phyloP scores from a whole-genome alignment of 2,797 vertebrate genomes.

The Falco peregrinus region DNA sequence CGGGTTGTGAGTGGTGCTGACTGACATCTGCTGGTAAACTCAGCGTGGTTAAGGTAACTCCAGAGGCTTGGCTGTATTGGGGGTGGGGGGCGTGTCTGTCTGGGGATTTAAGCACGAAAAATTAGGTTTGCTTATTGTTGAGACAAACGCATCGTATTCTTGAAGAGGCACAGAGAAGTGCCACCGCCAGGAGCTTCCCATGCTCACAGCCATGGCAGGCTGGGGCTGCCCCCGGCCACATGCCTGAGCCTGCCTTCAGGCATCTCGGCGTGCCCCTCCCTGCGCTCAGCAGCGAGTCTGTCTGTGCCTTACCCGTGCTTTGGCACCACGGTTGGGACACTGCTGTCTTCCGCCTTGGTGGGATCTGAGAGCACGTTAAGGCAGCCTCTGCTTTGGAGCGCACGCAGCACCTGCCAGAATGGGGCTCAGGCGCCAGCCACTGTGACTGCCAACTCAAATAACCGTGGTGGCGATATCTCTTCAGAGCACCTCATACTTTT shows the following conservation, averaged over 20 bases:
- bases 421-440: not conserved
- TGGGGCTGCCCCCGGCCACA: not conserved
- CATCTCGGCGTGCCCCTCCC: not conserved
- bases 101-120: not conserved
- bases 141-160: not conserved
- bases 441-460: not conserved
- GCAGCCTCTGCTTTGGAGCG: not conserved
- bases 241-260: not conserved
- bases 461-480: not conserved
- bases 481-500: not conserved
- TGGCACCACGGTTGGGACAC: not conserved
- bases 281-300: too few species aligned
- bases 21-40: conserved; percentile 6
- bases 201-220: rapidly evolving
- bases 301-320: not conserved
- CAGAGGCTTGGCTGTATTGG: not conserved
- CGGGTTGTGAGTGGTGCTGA: not conserved
- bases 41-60: not conserved
- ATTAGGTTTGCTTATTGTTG: not conserved
- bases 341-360: not conserved
- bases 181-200: not conserved
- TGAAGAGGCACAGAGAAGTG: not conserved
- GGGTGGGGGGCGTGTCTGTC: not conserved
- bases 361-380: not conserved
- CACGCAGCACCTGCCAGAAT: not conserved